Conservation (phyloP, 2,888 invertebrate species). For the Napeogenes inachia region DNA sequence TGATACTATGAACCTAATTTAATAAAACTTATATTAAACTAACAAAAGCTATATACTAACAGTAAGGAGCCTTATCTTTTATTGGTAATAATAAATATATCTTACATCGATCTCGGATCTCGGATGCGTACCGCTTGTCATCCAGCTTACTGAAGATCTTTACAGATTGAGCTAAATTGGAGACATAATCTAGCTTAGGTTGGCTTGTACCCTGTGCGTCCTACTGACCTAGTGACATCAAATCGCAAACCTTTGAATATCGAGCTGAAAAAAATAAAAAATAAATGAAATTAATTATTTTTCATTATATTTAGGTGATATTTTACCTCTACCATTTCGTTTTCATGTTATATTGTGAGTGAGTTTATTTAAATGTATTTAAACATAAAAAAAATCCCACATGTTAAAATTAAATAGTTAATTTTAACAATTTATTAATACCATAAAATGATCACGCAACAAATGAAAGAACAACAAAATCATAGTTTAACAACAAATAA, state of each 20-base stretch:
- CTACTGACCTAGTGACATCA: constrained; percentile 66
- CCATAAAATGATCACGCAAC: constrained; percentile 14
- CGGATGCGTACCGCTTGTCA: constrained; percentile 16
- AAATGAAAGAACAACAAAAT: constrained; percentile 17
- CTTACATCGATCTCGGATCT: constrained; percentile 9
- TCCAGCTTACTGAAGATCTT: constrained; percentile 26
- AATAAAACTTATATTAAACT: no score
- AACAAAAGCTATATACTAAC: no score
- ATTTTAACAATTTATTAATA: not conserved
- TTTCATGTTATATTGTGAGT: no score
- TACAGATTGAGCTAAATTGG: constrained; percentile 36
- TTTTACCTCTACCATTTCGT: no score
- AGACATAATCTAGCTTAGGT: constrained; percentile 44
- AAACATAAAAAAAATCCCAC: no score
- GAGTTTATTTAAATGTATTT: no score
- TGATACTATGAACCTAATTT: no score
- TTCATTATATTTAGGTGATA: no score
- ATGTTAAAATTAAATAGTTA: no score
- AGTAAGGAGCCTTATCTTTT: no score
- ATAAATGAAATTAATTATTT: not conserved
- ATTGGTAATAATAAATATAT: no score
- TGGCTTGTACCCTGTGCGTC: constrained; percentile 52
- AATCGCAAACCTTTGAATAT: constrained; percentile 52
- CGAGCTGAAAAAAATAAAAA: constrained; percentile 23
- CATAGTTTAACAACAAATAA: constrained; percentile 3